phyloP scores from a whole-genome alignment of 2,797 vertebrate genomes.

The Pantherophis alleghaniensis region DNA sequence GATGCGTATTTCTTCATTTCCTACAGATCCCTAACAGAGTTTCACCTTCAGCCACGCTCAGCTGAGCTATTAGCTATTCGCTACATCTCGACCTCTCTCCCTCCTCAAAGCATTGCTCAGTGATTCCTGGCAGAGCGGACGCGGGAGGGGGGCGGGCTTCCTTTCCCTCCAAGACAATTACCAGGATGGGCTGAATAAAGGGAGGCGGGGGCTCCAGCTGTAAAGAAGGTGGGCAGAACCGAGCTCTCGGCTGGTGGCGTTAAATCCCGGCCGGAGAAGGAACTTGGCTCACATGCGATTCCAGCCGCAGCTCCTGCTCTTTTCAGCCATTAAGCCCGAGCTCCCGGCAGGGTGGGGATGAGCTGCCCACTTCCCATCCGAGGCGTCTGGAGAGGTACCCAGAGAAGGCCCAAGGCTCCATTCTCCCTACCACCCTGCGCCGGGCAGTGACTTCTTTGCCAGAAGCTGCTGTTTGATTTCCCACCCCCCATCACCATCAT shows the following conservation, averaged over 20 bases:
- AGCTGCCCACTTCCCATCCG: background rate
- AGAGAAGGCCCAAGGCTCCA: background rate
- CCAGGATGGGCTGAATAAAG: background rate
- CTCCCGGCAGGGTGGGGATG: too few relatives aligned
- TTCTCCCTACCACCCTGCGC: background rate
- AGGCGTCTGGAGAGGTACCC: background rate
- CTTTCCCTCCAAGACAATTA: background rate
- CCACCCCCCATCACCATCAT: accelerated
- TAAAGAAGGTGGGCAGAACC: background rate
- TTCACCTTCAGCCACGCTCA: background rate
- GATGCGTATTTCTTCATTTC: background rate
- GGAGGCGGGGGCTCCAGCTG: background rate
- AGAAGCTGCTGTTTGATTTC: background rate
- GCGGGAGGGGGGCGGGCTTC: too few relatives aligned
- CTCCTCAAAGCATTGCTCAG: background rate
- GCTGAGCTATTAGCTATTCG: background rate
- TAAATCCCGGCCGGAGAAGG: background rate
- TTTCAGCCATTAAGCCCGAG: too few relatives aligned
- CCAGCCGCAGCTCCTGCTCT: background rate
- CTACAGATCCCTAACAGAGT: background rate
- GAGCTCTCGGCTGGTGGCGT: background rate
- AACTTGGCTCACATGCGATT: background rate
- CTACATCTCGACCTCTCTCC: background rate
- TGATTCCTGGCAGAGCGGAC: background rate
- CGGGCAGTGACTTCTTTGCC: background rate